A percentile compares a stretch with the other conserved stretches of the same genome.
Evolutionary conservation across 2,113 vertebrate genomes (phyloP).

Genomic region (Psittacula cyanocephala): DNA sequence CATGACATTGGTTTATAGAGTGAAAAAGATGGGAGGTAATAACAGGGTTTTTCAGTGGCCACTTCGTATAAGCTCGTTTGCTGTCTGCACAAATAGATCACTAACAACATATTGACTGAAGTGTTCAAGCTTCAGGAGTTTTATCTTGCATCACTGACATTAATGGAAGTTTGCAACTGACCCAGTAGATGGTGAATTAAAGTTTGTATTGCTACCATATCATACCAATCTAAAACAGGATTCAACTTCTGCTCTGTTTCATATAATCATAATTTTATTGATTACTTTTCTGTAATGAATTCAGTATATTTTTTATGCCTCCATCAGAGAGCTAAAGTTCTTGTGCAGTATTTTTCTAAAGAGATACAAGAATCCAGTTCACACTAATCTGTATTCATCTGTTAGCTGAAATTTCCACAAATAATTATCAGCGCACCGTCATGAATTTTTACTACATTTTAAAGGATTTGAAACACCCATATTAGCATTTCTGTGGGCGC

Average conservation of each 20-base stretch:
- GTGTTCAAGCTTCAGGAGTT: conserved; percentile 16
- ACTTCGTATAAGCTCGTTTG: background rate
- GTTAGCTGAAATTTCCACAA: background rate
- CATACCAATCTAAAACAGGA: background rate
- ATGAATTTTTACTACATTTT: background rate
- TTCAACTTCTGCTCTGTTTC: background rate
- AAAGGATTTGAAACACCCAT: background rate
- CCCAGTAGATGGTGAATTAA: background rate
- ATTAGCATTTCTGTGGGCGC: background rate
- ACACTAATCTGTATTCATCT: background rate
- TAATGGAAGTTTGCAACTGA: background rate
- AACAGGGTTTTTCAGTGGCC: conserved; percentile 37
- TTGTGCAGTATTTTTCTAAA: background rate
- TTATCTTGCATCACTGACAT: background rate
- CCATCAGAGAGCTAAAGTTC: background rate
- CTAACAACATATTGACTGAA: background rate
- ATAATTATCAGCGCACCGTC: background rate
- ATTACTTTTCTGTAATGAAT: background rate
- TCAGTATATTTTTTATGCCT: background rate
- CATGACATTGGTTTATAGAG: conserved; percentile 19
- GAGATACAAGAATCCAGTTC: background rate
- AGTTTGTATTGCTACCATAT: background rate
- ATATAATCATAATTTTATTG: background rate
- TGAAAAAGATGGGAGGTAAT: conserved; percentile 49
- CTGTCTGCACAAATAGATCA: conserved; percentile 31